Evolutionary conservation across 1,140 invertebrate species (phyloP), one percentile per base, ranked within the genome.

Genomic region (Nasonia longicornis): DNA sequence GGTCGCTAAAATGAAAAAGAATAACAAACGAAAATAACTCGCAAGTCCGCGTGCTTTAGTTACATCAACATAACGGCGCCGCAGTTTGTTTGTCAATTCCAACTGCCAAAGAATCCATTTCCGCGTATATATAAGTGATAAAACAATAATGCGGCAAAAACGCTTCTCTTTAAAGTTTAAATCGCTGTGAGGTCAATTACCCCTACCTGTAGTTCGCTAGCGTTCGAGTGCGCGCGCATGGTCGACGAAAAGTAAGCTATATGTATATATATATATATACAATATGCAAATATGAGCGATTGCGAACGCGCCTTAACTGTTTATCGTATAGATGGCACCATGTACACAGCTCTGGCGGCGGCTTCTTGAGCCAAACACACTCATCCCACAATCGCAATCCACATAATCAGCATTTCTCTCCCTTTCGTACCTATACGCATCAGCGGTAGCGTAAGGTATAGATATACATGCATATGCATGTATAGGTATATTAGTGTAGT

Each of bases 281-380:
- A 38, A 38, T 38, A 38, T 26, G 26, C 38, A 42, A 42, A 42
- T 8, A 11, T 10, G 38, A 42, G 38, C 38, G 31, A 20, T 71
- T 77, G 42, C 22, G 35, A 77, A 77, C 66, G 42, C 22, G 2
- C 77, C 45, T 11, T 45, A 77, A 77, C 14, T 52, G 22, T 77
- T 70, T 70, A 69, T 77, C 31, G n/a, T 70, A 26, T 26, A 78
- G 77, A 71, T 78, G 67, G 42, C 67, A 78, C 31, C 14, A 64
- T 58, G n/a, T 11, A 42, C 38, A 42, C 38, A 42, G 10, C 38
- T 8, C 38, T 42, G 1, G 38, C 38, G 38, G 38, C 8, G 6
- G 38, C 38, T 42, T 10, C 52, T 64, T 42, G 16, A 22, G 14
- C 69, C 26, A 63, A 26, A 38, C 64, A 48, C 20, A 73, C 48